phyloP scores from a whole-genome alignment of 2,113 vertebrate species.

The Mixornis gularis region DNA sequence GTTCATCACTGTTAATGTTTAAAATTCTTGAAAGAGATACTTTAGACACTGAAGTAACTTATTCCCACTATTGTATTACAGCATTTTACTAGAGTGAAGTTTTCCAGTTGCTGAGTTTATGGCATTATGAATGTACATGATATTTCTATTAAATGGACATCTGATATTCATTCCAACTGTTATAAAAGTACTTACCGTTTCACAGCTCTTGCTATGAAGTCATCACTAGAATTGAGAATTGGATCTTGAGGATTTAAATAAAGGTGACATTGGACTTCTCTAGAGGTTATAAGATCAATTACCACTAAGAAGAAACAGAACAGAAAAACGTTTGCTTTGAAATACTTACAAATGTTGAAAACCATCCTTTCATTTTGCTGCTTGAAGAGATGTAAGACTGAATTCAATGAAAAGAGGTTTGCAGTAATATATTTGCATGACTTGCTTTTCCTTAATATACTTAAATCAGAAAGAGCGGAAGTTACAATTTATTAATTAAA shows the following conservation, averaged over 20 bases:
- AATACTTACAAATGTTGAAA: not conserved
- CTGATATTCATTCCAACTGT: not conserved
- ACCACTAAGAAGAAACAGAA: slow-evolving; percentile 66
- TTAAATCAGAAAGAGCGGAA: not conserved
- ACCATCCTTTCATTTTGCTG: not conserved
- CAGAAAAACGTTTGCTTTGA: not conserved
- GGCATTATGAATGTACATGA: not conserved
- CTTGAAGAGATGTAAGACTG: not conserved
- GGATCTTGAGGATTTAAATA: slow-evolving; percentile 48
- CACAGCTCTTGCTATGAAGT: slow-evolving; percentile 69
- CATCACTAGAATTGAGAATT: slow-evolving; percentile 42
- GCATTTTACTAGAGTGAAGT: not conserved
- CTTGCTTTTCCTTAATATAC: not conserved
- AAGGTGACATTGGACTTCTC: slow-evolving; percentile 70
- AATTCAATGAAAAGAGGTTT: not conserved
- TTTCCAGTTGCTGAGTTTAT: not conserved
- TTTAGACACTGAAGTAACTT: not conserved
- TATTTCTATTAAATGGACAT: not conserved
- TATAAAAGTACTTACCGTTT: slow-evolving; percentile 55
- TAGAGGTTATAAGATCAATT: slow-evolving; percentile 66
- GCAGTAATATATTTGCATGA: not conserved
- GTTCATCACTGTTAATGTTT: not conserved
- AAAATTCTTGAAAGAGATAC: not conserved
- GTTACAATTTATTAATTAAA: not conserved
- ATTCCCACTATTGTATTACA: not conserved